Base-by-base conservation (phyloP, 2,113 vertebrate genomes). In the Onychorhynchus coronatus region DNA sequence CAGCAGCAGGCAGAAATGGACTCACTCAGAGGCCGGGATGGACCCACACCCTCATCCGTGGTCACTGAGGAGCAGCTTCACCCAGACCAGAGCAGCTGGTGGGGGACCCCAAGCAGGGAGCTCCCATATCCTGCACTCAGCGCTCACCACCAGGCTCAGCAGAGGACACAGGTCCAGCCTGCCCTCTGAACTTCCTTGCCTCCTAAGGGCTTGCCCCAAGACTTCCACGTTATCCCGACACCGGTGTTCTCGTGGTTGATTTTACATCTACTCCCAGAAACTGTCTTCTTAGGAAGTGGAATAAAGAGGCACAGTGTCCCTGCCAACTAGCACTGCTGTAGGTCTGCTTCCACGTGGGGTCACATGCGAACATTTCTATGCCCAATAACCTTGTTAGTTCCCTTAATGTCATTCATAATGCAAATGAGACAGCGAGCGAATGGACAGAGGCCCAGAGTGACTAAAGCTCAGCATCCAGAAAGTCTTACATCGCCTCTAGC, bases 311-410 rank as follows among this genome's bases (percentile, higher is more conserved):
- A 98, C 98, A 98, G 98, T 98, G 97, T 97, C 97, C 96, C 97
- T 98, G 99, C 98, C 98, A 98, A 90, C 95, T 81, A 95, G 97
- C 98, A 98, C 98, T 98, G 99, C 99, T 99, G 99, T 99, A 99
- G 99, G 99, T 99, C 99, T 98, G 97, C 97, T 98, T 98, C 98
- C 98, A 98, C 98, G 98, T 98, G 98, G 98, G 98, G 98, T 98
- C 98, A 98, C 98, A 98, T 98, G 98, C 98, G 97, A 97, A 97
- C 97, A 97, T 97, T 98, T 98, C 98, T 98, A 98, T 98, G 98
- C 98, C 98, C 98, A 99, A 98, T 98, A 98, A 98, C 98, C 98
- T 99, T 98, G 98, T 99, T 98, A 98, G 98, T 98, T 98, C 97
- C 98, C 97, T 98, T 98, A 98, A 98, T 98, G 98, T 98, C 98